These are phyloP conservation scores for Chaenodraco wilsoni DNA, from an alignment of 2,797 vertebrate species.

Conservation along the genomic window DNA sequence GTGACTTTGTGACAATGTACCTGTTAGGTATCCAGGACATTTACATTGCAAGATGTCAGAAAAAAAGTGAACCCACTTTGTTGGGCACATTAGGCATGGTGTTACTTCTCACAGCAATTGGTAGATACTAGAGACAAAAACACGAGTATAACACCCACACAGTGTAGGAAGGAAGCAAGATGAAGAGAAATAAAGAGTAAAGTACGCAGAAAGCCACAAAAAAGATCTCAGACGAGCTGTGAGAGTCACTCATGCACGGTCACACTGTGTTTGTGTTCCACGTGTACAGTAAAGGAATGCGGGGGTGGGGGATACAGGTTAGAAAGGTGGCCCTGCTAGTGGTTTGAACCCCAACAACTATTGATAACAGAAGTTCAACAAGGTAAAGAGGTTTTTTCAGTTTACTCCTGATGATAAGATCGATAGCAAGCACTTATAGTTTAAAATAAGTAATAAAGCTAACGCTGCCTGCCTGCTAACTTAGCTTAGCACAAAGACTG, in stretches of 20 bases:
- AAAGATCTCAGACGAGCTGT: conserved; percentile 30
- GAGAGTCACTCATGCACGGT: conserved; percentile 30
- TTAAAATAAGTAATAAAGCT: not conserved
- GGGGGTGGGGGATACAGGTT: conserved; percentile 7
- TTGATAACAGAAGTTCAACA: conserved; percentile 1
- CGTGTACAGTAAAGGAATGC: conserved; percentile 28
- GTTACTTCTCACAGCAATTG: conserved; percentile 34
- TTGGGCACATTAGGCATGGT: not conserved
- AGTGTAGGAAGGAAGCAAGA: conserved; percentile 50
- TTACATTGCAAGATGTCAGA: conserved; percentile 14
- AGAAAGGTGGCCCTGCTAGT: not conserved
- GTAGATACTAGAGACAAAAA: conserved; percentile 59
- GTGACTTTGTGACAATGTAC: not conserved
- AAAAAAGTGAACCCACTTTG: conserved; percentile 28
- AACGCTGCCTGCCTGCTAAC: not conserved
- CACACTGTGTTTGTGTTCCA: conserved; percentile 33
- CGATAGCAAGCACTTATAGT: not conserved
- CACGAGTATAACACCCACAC: conserved; percentile 43
- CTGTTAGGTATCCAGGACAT: conserved; percentile 49
- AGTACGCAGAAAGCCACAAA: conserved; percentile 24
- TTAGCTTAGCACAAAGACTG: conserved; percentile 10
- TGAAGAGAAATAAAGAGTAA: conserved; percentile 18
- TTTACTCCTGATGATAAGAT: not conserved
- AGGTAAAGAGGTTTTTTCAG: not conserved
- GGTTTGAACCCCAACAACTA: not conserved